phyloP scores from a whole-genome alignment of 1,140 invertebrate genomes.

The Trichonephila inaurata region DNA sequence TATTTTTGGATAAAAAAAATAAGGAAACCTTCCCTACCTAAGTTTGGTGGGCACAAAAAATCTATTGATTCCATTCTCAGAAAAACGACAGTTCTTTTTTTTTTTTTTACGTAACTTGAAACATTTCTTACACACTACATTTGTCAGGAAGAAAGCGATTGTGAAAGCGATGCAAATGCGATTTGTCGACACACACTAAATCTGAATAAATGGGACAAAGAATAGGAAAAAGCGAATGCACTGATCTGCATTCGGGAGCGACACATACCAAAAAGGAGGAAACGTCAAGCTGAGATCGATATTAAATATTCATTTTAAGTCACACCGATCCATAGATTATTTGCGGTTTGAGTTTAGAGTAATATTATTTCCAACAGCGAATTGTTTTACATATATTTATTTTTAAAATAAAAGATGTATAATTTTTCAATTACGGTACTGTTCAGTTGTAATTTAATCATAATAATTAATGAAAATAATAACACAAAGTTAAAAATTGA shows the following conservation, averaged over 20 bases:
- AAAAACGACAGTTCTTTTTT: slow-evolving; percentile 25
- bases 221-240: slow-evolving; percentile 8
- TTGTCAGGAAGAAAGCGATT: slow-evolving; percentile 33
- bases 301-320: not conserved
- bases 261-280: not conserved
- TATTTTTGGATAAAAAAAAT: no score
- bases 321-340: no score
- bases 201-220: slow-evolving; percentile 57
- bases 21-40: no score
- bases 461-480: no score
- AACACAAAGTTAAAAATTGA: no score
- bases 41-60: not conserved
- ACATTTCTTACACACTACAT: slow-evolving; percentile 47
- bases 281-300: slow-evolving; percentile 21
- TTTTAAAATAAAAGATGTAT: no score
- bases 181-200: slow-evolving; percentile 58
- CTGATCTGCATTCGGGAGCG: slow-evolving; percentile 5
- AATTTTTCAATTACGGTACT: no score
- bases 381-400: no score
- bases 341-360: no score
- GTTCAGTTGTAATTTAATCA: no score
- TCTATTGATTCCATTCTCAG: slow-evolving; percentile 45
- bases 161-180: not conserved
- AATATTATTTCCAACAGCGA: no score
- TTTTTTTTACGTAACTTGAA: slow-evolving; percentile 42